Conservation (phyloP, 2,113 vertebrate genomes). For the Megaleporinus macrocephalus region DNA sequence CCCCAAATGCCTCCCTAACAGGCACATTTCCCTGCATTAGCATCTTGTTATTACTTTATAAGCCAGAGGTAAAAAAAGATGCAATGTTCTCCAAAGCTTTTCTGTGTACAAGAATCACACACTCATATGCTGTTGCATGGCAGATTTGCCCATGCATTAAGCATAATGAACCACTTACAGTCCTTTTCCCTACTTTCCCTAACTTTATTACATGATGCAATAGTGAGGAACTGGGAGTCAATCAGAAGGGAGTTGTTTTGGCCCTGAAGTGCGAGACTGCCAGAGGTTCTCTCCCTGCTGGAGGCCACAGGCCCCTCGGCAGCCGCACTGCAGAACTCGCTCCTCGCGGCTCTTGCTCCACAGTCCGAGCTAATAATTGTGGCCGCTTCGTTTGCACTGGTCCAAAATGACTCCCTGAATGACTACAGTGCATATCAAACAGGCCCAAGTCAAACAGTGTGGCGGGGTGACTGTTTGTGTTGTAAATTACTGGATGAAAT, state of each 20-base stretch:
- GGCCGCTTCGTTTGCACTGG: slow-evolving; percentile 74
- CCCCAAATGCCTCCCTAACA: slow-evolving; percentile 17
- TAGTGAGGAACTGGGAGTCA: slow-evolving; percentile 47
- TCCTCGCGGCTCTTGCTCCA: slow-evolving; percentile 68
- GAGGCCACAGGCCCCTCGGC: not conserved
- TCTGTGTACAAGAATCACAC: slow-evolving; percentile 4
- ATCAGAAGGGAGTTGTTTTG: slow-evolving; percentile 38
- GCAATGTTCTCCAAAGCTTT: not conserved
- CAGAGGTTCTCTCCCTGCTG: slow-evolving; percentile 24
- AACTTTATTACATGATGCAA: slow-evolving; percentile 56
- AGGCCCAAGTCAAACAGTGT: slow-evolving; percentile 69
- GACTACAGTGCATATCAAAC: slow-evolving; percentile 73
- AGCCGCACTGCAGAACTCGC: slow-evolving; percentile 44
- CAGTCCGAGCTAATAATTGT: slow-evolving; percentile 74
- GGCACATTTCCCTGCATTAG: slow-evolving; percentile 26
- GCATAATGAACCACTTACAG: slow-evolving; percentile 25
- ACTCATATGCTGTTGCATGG: slow-evolving; percentile 39
- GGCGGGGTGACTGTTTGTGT: slow-evolving; percentile 21
- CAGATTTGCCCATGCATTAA: slow-evolving; percentile 45
- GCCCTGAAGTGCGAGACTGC: slow-evolving; percentile 24
- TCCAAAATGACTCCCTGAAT: slow-evolving; percentile 75
- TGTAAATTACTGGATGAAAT: not conserved
- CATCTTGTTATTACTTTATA: slow-evolving; percentile 31
- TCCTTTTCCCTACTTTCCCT: slow-evolving; percentile 42
- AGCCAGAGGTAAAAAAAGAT: slow-evolving; percentile 7